Evolutionary conservation across 2,888 invertebrate species (phyloP), one percentile per base, ranked within the genome.

Genomic region (Calameuta pallipes): DNA sequence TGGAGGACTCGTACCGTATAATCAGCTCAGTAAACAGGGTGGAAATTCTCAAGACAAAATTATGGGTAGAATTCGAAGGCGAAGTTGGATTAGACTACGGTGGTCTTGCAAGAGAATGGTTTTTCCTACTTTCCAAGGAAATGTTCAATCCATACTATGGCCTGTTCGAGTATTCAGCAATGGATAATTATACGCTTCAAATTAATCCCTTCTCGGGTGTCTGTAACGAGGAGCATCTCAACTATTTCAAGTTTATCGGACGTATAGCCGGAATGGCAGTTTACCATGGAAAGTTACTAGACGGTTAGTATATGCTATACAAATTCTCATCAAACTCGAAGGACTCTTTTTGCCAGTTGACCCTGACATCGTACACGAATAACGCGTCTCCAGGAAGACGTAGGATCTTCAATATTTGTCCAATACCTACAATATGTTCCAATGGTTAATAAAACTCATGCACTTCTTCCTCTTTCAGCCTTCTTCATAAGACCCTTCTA

Each of bases 121-220:
- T 99, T 94, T 99, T 98, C 94, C 94, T 99, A 36, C 93, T 99
- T 15, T 99, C 99, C 1, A 98, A 98, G 92, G 99, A 99, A 93
- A 99, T 99, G 98, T 99, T 99, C 93, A 99, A 99, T 94, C 99
- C 99, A 0, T 99, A 99, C 92, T 99, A 99, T 92, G 99, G 99
- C 0, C 94, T 99, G 77, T 99, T 99, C 93, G 99, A 99, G 93
- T 99, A 99, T 94, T 99, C 99, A 1, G 99, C 99, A 9, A 98
- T 98, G 99, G 99, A 99, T 92, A 99, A 99, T 93, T 99, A 99
- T 92, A 99, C 99, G 33, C 94, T 99, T 77, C 99, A 99, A 94
- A 99, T 99, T 86, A 99, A 99, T 93, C 98, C 99, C 80, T 96
- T 97, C 92, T 99, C 99, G 82, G 99, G 98, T 68, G 94, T 99